Evolutionary conservation across 2,113 vertebrate species (phyloP), one percentile per base, ranked within the genome.

Genomic region (Spea multiplicata): DNA sequence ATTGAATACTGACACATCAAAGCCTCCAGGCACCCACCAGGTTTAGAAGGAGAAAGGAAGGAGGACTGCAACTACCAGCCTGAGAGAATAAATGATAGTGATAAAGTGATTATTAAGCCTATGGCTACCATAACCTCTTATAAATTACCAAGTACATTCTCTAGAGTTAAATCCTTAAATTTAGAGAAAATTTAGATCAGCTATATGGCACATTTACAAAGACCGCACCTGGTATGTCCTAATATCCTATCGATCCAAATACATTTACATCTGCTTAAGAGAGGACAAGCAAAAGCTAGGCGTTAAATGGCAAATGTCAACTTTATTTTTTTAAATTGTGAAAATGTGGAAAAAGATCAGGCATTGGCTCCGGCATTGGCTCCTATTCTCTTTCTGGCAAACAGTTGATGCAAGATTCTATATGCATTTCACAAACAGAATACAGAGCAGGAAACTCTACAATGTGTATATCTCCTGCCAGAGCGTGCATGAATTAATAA

Each of bases 401-500:
- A 16, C 30, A 30, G 30, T 30, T 30, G 17, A 4, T 13, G 61
- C 16, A 16, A 17, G n/a, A 64, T 64, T 64, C n/a, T 61, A 5
- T 74, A 49, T 48, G n/a, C 46, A 74, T n/a, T 44, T 74, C n/a
- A 49, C 57, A 16, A 62, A 47, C 72, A n/a, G 6, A 64, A 49
- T 6, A 9, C 16, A 64, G n/a, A 65, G 4, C 44, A 30, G 55
- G 6, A 14, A 47, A 49, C 59, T 16, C 48, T 74, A 46, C 46
- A 59, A 46, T 73, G 13, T 73, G 61, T 44, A 73, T 47, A 47
- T 59, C 53, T 59, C 45, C 72, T 49, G 59, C 59, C 46, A 49
- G 72, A 13, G 44, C 17, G 47, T 12, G 59, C 59, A n/a, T 49
- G 46, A 64, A 74, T 74, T 74, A 62, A 74, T 30, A 16, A 50